Conservation (phyloP, 92 coral and sea anemone genomes). For the Nematostella vectensis region DNA sequence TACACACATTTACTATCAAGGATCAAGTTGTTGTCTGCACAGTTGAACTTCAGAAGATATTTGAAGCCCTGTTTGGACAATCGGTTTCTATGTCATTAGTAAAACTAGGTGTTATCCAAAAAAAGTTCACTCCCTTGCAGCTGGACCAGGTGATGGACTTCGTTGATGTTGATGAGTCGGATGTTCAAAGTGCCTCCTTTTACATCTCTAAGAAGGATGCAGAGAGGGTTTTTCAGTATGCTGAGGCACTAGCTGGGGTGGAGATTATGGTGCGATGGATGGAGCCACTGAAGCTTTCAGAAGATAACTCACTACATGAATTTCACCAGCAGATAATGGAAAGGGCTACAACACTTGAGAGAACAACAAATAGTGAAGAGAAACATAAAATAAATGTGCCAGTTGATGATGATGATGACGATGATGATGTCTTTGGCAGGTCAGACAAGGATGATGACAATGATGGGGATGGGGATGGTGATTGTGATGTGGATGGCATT, state of each 20-base stretch:
- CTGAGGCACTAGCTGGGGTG: slow-evolving; percentile 48
- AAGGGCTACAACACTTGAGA: slow-evolving; percentile 1
- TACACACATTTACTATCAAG: slow-evolving; percentile 31
- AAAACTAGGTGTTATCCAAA: slow-evolving; percentile 17
- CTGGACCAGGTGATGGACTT: slow-evolving; percentile 34
- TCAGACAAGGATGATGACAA: neutral
- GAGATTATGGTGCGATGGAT: slow-evolving; percentile 35
- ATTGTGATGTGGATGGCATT: neutral
- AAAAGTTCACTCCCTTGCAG: slow-evolving; percentile 18
- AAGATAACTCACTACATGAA: neutral
- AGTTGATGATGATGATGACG: neutral
- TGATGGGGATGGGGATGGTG: neutral
- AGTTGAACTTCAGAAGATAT: slow-evolving; percentile 35
- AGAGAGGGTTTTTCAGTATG: slow-evolving; percentile 43
- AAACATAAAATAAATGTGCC: neutral
- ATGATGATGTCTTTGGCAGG: neutral
- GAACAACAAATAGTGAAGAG: neutral
- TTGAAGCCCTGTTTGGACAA: slow-evolving; percentile 38
- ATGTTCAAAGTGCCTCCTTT: slow-evolving; percentile 10
- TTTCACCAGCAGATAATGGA: neutral
- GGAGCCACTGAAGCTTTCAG: slow-evolving; percentile 36
- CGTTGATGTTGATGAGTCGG: slow-evolving; percentile 26
- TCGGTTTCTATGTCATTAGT: slow-evolving; percentile 27
- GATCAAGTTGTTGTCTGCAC: slow-evolving; percentile 39
- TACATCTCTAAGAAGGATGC: slow-evolving; percentile 51